Base-by-base conservation (phyloP, 2,888 invertebrate species). In the Zhengitettix transpicula region DNA sequence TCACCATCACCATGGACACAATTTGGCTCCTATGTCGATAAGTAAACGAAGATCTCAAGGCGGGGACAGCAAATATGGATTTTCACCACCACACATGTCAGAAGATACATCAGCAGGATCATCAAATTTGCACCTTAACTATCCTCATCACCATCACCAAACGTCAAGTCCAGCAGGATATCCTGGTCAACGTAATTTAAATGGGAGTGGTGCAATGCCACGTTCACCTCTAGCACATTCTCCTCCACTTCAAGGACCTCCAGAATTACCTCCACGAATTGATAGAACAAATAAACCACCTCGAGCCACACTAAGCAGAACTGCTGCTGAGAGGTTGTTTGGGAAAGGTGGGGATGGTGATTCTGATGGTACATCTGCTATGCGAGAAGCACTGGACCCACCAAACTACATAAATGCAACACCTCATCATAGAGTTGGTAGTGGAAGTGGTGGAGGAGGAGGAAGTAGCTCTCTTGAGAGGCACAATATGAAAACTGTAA, bases 261-360 rank as follows among this genome's bases (percentile, higher is more conserved):
- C 91, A 1, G 91, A 92, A 75, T 73, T 92, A 62, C 93, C 93
- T 0, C 93, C 93, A 1, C 80, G 90, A 59, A 83, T 91, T 28
- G 85, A 89, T 73, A 77, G 89, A 41, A 85, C 82, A 61, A 83
- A 78, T 3, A 87, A 93, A 69, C 93, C 93, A 0, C 80, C 71
- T 9, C 74, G 42, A 17, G 65, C 41, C 14, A 65, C 65, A 75
- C 76, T 10, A 74, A 77, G 14, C 76, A 69, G 73, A 42, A 69
- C 75, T 67, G 67, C 77, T 52, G 77, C 78, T 52, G 74, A 74
- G 60, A 69, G 73, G 56, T 67, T 71, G 54, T 67, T 70, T n/a
- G 75, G 77, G 52, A 79, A 78, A 67, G 74, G 76, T 47, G 80
- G 79, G 58, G 78, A 78, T 9, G 81, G 81, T 64, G 61, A 61